Base-by-base conservation (phyloP, 2,113 vertebrate genomes). In the Tragelaphus strepsiceros region DNA sequence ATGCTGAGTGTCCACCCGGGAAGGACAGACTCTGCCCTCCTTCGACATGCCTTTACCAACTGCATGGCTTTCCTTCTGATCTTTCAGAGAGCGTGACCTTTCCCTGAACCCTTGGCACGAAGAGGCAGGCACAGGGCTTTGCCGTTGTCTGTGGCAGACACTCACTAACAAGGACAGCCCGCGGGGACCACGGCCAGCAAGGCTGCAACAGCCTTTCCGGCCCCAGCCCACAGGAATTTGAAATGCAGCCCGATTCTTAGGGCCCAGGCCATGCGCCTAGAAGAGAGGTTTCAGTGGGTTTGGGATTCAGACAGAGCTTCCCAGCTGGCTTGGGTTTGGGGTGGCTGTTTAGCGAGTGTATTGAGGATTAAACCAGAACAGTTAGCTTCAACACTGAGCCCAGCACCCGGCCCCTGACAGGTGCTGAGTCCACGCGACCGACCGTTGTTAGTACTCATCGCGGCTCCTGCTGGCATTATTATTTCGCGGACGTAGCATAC, bases 281-380 rank as follows among this genome's bases (percentile, higher is more conserved):
- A 10, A 39, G 5, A 26, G 74, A 56, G 49, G n/a, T 22, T 9
- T 35, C 81, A 5, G 0, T 5, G 59, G 22, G 11, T 14, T 9
- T 96, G 14, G 53, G 35, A 81, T 43, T 71, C 17, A 9, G 64
- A 54, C 21, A 26, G 30, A 62, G 43, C 46, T 12, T 39, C 67
- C n/a, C 67, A 22, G n/a, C n/a, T 22, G 64, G 64, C 32, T 19
- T n/a, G 64, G 32, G n/a, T 24, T 53, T 14, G 11, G 30, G 83
- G 39, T 78, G 19, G 28, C 56, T 56, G 30, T 58, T 86, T 56
- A 30, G 54, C 61, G 49, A 87, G 56, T 54, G 74, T 88, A n/a
- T 77, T 87, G n/a, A 91, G 80, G 15, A 92, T 10, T 74, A 49
- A 90, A 84, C 43, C 62, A 88, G 90, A 89, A 96, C 77, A 80